These are phyloP conservation scores for Alligator sinensis DNA, from an alignment of 2,113 vertebrate species.

Conservation along the genomic window DNA sequence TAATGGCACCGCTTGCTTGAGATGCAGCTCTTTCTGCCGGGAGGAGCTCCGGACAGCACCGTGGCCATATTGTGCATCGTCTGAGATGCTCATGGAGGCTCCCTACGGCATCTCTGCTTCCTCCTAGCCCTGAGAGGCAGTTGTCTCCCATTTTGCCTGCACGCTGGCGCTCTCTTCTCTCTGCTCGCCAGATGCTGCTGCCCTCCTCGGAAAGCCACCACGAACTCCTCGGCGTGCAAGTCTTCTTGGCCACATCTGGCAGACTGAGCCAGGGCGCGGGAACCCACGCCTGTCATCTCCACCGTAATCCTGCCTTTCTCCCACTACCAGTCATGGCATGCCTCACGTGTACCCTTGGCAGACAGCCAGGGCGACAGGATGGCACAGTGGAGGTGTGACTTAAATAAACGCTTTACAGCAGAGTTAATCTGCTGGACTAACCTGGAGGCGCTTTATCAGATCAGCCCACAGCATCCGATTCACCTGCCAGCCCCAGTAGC, in stretches of 20 bases:
- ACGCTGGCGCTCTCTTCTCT: neutral
- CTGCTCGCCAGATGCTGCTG: constrained; percentile 34
- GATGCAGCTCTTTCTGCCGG: neutral
- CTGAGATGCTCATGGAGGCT: neutral
- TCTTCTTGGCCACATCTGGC: constrained; percentile 31
- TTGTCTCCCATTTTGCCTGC: neutral
- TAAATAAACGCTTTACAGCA: neutral
- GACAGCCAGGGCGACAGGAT: neutral
- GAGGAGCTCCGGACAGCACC: neutral
- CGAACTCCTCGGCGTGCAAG: constrained; percentile 12
- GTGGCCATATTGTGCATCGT: neutral
- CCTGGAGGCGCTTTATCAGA: constrained; percentile 6
- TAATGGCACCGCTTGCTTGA: constrained; percentile 10
- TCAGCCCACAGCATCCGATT: neutral
- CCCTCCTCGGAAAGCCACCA: constrained; percentile 35
- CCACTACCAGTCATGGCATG: neutral
- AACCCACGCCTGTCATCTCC: neutral
- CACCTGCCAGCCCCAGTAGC: neutral
- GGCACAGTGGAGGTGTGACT: constrained; percentile 27
- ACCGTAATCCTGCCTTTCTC: neutral
- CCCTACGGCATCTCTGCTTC: neutral
- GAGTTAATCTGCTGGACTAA: constrained; percentile 22
- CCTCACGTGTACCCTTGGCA: constrained; percentile 4
- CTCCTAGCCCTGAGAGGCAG: neutral
- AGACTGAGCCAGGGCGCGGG: constrained; percentile 29